Evolutionary conservation across 2,888 invertebrate species (phyloP), one percentile per base, ranked within the genome.

Genomic region (Macaria liturata): DNA sequence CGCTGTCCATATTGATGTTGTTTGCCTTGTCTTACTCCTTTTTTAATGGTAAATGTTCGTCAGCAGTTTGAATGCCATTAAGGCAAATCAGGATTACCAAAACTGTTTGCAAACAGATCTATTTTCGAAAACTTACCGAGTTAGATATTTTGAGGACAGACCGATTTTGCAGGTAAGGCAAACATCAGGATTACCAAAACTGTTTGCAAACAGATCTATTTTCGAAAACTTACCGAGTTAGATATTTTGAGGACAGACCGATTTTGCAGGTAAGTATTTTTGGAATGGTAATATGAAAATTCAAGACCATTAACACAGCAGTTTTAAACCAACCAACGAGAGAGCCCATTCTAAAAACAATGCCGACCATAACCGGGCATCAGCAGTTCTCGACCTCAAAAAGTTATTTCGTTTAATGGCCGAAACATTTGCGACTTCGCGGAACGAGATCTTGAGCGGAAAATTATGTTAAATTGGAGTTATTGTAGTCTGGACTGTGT

Each of bases 1-100:
- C 69, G 79, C 71, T 78, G 80, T 69, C 80, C 85, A 88, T 88
- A 84, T 76, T 85, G 86, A 87, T 83, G 78, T 68, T 74, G 76
- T 75, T 80, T 73, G 70, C 76, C 74, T 74, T 73, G 75, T 71
- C 46, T 51, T 70, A 69, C 40, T 60, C 55, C 52, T 60, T 52
- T 55, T 60, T 45, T 45, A 55, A 55, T 52, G 52, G 53, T 59
- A 62, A 62, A 57, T 60, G 64, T 63, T 63, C 63, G 58, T 64
- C 46, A 46, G 49, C 55, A 49, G 47, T 62, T 39, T 56, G 42
- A 63, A 54, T 61, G 59, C 49, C 54, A 49, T 3, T 53, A 37
- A 37, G 4, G 34, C 34, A 4, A 34, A 20, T 20, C 20, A 20
- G 20, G 20, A 20, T 20, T 20, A 20, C 20, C 20, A 20, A 20